Evolutionary conservation across 2,797 vertebrate species (phyloP).

Genomic region (Thaleichthys pacificus): DNA sequence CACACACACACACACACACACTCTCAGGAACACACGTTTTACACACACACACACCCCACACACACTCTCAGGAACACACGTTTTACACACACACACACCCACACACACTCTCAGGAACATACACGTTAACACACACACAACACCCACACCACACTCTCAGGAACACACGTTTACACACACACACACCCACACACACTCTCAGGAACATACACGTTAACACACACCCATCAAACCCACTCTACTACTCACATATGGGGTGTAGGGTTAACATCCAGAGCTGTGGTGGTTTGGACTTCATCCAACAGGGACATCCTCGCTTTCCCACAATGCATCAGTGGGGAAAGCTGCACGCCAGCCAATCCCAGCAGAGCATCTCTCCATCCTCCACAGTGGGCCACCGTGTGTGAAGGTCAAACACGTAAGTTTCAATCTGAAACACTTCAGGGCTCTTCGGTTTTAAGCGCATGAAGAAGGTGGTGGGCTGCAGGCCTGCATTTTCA

Average conservation of each 20-base stretch:
- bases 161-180: no score
- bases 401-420: conserved; percentile 1
- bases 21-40: conserved; percentile 32
- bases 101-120: neutral
- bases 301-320: conserved; percentile 19
- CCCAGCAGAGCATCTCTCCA: neutral
- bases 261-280: no score
- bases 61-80: neutral
- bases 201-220: conserved; percentile 8
- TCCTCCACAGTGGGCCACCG: neutral
- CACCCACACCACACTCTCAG: no score
- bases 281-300: conserved; percentile 7
- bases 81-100: no score
- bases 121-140: neutral
- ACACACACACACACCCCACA: conserved; percentile 21
- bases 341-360: neutral
- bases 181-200: no score
- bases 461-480: no score
- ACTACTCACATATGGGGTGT: neutral
- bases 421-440: no score
- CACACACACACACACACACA: conserved; percentile 26
- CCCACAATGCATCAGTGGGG: neutral
- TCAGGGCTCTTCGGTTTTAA: no score
- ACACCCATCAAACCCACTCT: conserved; percentile 5
- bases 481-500: no score